Base-by-base conservation (phyloP, 2,888 invertebrate species). In the Yponomeuta plumbellus region DNA sequence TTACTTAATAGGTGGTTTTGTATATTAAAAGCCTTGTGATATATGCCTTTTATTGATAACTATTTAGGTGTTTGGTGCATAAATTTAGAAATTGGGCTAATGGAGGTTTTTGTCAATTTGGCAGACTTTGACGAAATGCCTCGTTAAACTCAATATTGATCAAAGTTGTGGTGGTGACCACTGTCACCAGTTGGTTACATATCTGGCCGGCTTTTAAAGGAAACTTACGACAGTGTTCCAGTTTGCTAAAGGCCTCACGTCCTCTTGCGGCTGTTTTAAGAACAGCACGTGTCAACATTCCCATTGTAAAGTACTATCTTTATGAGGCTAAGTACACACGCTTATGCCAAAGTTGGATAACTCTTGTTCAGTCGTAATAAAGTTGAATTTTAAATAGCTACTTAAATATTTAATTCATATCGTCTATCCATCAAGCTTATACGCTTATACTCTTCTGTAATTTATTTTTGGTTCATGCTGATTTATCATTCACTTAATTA, bases 1-100 rank as follows among this genome's bases (percentile, higher is more conserved):
- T 89, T 88, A 87, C 86, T 83, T 80, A 87, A 90, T 78, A 73
- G 70, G 69, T 34, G 20, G 39, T 40, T 63, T 52, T 63, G 40
- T 22, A 44, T 63, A 63, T 44, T 40, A 20, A 44, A 44, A 3
- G 44, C 21, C 44, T 63, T 63, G 63, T 63, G 44, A 63, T 44
- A 44, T 44, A 44, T 26, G 34, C 26, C 26, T n/a, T 61, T 61
- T 26, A 61, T 34, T 61, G 34, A 17, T 10, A 34, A 26, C 17
- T n/a, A 61, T 34, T 61, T 61, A 1, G 13, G 21, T 11, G 20
- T 22, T 59, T 59, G 21, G 13, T 21, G 20, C 56, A 67, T 66
- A 39, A 65, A 67, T 75, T 73, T 73, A 69, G 69, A 71, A 74
- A 73, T 74, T 56, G 65, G 68, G 66, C 69, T 67, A 66, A 67